Conservation (phyloP, 2,113 vertebrate species). For the Pelodiscus sinensis region DNA sequence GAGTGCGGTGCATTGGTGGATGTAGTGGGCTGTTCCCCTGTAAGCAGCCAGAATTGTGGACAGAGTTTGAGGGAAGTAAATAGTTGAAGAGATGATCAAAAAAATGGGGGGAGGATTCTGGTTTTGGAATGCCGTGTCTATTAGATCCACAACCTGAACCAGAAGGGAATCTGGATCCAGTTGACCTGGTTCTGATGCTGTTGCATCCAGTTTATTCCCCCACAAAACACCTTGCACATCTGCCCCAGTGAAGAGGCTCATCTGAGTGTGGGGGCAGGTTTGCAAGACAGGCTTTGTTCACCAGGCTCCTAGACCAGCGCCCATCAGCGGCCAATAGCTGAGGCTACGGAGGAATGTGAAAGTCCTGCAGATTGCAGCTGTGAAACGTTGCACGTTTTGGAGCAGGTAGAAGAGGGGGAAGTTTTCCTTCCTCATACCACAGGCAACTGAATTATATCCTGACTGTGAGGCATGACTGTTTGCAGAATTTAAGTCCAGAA, state of each 20-base stretch:
- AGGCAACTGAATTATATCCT: constrained; percentile 66
- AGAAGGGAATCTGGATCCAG: background rate
- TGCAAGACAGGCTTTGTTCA: background rate
- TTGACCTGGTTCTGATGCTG: rapidly evolving
- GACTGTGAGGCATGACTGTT: constrained; percentile 66
- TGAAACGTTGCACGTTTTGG: constrained; percentile 62
- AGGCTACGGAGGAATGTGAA: background rate
- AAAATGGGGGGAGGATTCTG: background rate
- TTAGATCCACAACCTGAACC: background rate
- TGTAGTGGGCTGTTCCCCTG: rapidly evolving
- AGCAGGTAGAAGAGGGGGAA: constrained; percentile 63
- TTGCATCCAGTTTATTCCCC: background rate
- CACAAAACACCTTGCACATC: background rate
- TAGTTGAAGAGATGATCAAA: background rate
- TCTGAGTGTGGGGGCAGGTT: rapidly evolving
- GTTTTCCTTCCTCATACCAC: constrained; percentile 67
- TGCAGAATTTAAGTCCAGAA: constrained; percentile 56
- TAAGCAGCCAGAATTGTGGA: background rate
- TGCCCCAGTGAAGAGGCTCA: rapidly evolving
- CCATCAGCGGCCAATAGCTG: background rate
- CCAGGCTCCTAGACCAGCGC: background rate
- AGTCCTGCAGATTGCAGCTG: background rate
- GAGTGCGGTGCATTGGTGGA: background rate
- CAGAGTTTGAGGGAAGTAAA: background rate
- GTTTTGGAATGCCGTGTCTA: background rate